phyloP scores from a whole-genome alignment of 2,888 invertebrate species.

The Podotricha telesiphe region DNA sequence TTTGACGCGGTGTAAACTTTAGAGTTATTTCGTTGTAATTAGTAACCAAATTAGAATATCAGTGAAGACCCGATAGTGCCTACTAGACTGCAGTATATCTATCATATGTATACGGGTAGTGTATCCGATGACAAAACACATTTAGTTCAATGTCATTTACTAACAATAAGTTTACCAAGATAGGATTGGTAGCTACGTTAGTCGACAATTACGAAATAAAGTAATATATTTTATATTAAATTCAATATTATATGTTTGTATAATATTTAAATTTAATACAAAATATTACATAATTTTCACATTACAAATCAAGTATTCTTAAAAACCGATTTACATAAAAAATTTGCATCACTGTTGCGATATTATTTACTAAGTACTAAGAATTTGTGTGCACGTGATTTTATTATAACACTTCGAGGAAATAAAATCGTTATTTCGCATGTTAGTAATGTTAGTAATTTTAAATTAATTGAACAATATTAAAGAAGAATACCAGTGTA shows the following conservation, averaged over 20 bases:
- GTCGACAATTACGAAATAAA: not conserved
- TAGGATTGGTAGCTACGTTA: conserved; percentile 1
- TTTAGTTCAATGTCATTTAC: conserved; percentile 40
- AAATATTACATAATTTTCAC: no score
- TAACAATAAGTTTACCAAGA: conserved; percentile 28
- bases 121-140: conserved; percentile 30
- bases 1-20: not conserved
- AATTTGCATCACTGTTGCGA: conserved; percentile 6
- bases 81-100: not conserved
- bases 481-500: conserved; percentile 1
- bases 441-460: not conserved
- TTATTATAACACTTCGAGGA: conserved; percentile 33
- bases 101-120: conserved; percentile 9
- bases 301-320: not conserved
- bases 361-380: conserved; percentile 27
- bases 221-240: not conserved
- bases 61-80: not conserved
- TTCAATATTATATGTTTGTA: no score
- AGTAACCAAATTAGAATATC: conserved; percentile 21
- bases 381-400: conserved; percentile 30
- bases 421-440: conserved; percentile 14
- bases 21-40: conserved; percentile 9
- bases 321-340: not conserved
- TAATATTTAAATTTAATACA: no score
- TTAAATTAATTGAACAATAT: not conserved